Evolutionary conservation across 1,140 invertebrate species (phyloP).

Genomic region (Calephelis virginiensis): DNA sequence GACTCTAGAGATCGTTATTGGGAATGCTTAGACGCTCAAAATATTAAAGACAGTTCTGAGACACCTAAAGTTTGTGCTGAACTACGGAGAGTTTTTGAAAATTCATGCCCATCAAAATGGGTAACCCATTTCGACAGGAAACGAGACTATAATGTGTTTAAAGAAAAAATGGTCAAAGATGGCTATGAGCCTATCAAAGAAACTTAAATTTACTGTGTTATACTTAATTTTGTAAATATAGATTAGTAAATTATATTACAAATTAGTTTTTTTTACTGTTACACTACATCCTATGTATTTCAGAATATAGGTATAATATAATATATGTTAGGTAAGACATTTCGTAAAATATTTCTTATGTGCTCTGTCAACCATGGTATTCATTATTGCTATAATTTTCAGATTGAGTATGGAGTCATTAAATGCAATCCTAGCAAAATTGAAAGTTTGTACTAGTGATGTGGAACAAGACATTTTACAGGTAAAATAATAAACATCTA

Average conservation of each 20-base stretch:
- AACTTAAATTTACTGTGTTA: conserved; percentile 36
- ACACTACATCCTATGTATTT: not conserved
- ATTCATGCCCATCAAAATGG: conserved; percentile 92
- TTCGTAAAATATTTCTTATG: not conserved
- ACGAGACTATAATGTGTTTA: conserved; percentile 91
- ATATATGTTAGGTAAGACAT: not conserved
- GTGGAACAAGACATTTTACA: conserved; percentile 39
- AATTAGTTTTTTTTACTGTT: not conserved
- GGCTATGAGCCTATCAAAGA: conserved; percentile 87
- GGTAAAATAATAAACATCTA: conserved; percentile 26
- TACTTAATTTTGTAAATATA: conserved; percentile 58
- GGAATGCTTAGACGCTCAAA: conserved; percentile 89
- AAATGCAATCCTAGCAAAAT: conserved; percentile 27
- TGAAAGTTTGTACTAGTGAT: conserved; percentile 35
- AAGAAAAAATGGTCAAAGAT: conserved; percentile 90
- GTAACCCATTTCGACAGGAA: conserved; percentile 97
- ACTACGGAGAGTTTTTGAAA: conserved; percentile 88
- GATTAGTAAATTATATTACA: conserved; percentile 14
- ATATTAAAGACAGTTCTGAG: conserved; percentile 68
- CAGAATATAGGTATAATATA: too few relatives aligned
- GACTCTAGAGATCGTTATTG: conserved; percentile 90
- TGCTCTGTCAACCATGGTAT: not conserved
- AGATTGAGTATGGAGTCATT: conserved; percentile 30
- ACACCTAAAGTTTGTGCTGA: conserved; percentile 82
- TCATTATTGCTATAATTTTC: not conserved